Evolutionary conservation across 2,888 invertebrate genomes (phyloP), one percentile per base, ranked within the genome.

Genomic region (Rapana venosa): DNA sequence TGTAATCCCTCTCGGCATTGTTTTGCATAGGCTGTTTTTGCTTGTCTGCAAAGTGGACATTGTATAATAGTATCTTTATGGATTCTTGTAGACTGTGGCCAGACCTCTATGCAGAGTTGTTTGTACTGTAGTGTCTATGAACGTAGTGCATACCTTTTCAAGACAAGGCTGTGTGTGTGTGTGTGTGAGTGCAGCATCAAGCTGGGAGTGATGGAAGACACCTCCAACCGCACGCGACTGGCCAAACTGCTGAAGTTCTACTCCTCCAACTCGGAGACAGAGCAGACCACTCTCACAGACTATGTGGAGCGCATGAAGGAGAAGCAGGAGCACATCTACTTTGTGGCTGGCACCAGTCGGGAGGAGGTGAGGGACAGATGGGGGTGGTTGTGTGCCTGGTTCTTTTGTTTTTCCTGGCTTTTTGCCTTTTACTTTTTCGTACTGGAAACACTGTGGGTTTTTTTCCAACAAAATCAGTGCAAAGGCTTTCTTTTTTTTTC

Each of bases 141-240:
- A 22, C 8, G 47, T 47, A 5, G 61, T 22, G 61, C 61, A 61
- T 61, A 61, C 22, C 13, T 61, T 61, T 61, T 61, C 61, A 61
- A 1, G 47, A 47, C 2, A 47, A 47, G 47, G 47, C 47, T 66
- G n/a, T 74, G 74, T 74, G 11, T 79, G 79, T 79, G 32, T 74
- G 74, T 74, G 74, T 74, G 74, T 74, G 74, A 11, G 4, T 30
- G 17, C 95, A 98, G 98, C 96, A 97, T 99, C 93, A 99, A 99
- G 96, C 97, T 99, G 94, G 99, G 99, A 90, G 97, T 99, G 36
- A 99, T 99, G 97, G 99, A 99, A 97, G 99, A 99, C 97, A 98
- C 99, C 79, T 97, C 98, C 94, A 99, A 99, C 97, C 97, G 99
- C 91, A 98, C 98, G 87, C 97, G 99, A 89, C 97, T 99, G 89